Base-by-base conservation (phyloP, 1,140 invertebrate genomes). In the Panagrolaimus sp. region DNA sequence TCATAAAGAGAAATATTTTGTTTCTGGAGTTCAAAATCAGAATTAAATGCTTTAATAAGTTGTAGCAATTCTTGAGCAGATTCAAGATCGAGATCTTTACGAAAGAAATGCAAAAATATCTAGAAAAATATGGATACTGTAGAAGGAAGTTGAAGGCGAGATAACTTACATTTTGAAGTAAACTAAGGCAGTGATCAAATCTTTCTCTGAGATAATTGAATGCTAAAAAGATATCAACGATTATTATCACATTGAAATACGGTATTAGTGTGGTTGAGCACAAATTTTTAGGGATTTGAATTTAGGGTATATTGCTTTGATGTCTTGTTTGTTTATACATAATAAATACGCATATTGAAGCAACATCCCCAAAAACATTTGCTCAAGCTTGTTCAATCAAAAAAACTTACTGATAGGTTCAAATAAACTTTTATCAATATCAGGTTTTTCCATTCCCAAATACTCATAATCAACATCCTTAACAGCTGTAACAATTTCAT, bases 131-230 rank as follows among this genome's bases (percentile, higher is more conserved):
- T 4, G 15, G 21, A 8, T 26, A 24, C 48, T 21, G 26, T 1
- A 52, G 8, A 8, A 26, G 21, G 28, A n/a, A 58, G 26, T 24
- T 21, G 8, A 52, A 7, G 26, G n/a, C 17, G 26, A 26, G 17
- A 58, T 26, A 58, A 58, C 52, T 58, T 28, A 58, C 52, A 58
- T 28, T 58, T 58, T 58, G 52, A 21, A 58, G 28, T 9, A 58
- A 24, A 58, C 52, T 26, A 4, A 58, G 5, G 28, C 52, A 58
- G 17, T 58, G 52, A 21, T 58, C 52, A 58, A 58, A 58, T 6
- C 52, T 21, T 26, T 58, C 52, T 12, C 52, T 21, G 21, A 58
- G 28, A 21, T 58, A 58, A 21, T n/a, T 12, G 28, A 58, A 58
- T 28, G 52, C 32, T 38, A 38, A 38, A 38, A 38, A 38, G 32